Evolutionary conservation across 2,888 invertebrate species (phyloP).

Genomic region (Piscicola geometra): DNA sequence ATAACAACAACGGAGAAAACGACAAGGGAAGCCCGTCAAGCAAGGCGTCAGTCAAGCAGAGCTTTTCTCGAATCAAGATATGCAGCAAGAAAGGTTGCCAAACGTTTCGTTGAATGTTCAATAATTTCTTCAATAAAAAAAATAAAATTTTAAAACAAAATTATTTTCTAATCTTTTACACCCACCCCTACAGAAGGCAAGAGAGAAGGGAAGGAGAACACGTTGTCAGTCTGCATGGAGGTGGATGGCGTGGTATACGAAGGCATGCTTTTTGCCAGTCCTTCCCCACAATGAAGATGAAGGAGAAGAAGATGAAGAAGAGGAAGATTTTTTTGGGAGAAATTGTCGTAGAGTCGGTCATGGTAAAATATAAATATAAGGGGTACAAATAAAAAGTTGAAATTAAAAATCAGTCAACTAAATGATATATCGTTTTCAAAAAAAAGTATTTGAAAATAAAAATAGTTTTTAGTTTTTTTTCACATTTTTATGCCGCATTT

Average conservation of each 20-base stretch:
- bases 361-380: no score
- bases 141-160: neutral
- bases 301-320: no score
- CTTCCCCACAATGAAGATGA: constrained; percentile 40
- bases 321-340: no score
- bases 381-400: no score
- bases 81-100: neutral
- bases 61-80: neutral
- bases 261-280: constrained; percentile 73
- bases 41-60: neutral
- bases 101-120: neutral
- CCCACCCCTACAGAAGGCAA: constrained; percentile 69
- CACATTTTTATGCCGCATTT: no score
- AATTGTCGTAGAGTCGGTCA: no score
- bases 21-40: neutral
- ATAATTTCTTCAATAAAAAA: neutral
- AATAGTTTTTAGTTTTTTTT: no score
- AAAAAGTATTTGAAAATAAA: no score
- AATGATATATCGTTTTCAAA: no score
- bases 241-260: constrained; percentile 91
- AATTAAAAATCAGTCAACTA: no score
- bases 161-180: neutral
- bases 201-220: constrained; percentile 72
- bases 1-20: neutral
- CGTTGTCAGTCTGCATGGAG: constrained; percentile 88